Evolutionary conservation across 2,797 vertebrate species (phyloP).

Genomic region (Labeo calbasu): DNA sequence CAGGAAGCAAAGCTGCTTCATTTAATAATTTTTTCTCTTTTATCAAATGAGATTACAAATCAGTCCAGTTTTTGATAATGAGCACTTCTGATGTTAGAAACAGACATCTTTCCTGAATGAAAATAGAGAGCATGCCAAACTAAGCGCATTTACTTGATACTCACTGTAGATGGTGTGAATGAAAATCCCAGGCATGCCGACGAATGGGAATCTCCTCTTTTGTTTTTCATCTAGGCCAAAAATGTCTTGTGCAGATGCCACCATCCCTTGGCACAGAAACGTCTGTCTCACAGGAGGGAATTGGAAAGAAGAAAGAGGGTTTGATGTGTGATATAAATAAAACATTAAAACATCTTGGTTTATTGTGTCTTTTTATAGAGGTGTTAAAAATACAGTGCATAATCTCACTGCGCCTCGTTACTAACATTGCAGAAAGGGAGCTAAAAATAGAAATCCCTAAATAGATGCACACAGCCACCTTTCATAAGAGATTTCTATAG

Average conservation of each 20-base stretch:
- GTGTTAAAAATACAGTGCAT: constrained; percentile 25
- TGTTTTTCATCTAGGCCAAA: constrained; percentile 33
- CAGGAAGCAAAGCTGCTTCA: constrained; percentile 8
- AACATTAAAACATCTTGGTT: background rate
- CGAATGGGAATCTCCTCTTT: constrained; percentile 11
- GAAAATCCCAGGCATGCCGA: background rate
- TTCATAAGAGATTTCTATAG: background rate
- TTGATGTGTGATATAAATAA: constrained; percentile 20
- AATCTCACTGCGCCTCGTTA: constrained; percentile 16
- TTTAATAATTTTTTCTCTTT: background rate
- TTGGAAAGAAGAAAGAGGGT: background rate
- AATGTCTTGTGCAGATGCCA: constrained; percentile 24
- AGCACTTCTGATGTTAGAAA: background rate
- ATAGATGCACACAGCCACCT: constrained; percentile 8
- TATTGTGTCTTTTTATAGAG: constrained; percentile 13
- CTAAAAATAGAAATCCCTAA: constrained; percentile 38
- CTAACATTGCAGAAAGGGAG: constrained; percentile 31
- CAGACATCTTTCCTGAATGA: background rate
- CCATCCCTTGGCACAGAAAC: constrained; percentile 28
- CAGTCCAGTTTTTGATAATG: background rate
- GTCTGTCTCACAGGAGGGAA: constrained; percentile 4
- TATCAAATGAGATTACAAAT: background rate
- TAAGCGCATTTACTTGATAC: background rate
- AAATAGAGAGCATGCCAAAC: background rate
- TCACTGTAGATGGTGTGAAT: background rate